Evolutionary conservation across 1,140 invertebrate genomes (phyloP), one percentile per base, ranked within the genome.

Genomic region (Potamilus streckersoni): DNA sequence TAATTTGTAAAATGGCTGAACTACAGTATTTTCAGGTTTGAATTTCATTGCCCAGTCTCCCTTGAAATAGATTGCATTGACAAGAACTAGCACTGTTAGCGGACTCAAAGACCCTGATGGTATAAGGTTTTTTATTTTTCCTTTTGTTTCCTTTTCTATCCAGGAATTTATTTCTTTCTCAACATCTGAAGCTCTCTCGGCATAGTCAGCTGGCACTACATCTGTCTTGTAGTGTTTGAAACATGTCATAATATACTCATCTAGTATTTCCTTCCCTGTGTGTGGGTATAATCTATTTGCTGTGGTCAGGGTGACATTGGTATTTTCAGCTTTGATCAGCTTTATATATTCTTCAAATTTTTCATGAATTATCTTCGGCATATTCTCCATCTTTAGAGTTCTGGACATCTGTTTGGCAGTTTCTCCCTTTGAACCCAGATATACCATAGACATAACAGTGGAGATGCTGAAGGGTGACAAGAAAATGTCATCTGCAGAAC

Each of bases 61-160:
- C 80, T 93, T 94, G 74, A 96, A 96, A 76, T 95, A 95, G 8
- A 95, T 85, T 0, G 94, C 94, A 81, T 94, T 95, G 13, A 94
- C 94, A 17, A 96, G 85, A n/a, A 95, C 92, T 15, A 94, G 86
- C n/a, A 89, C 91, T 0, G 94, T 95, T 0, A 81, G 71, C 0
- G 91, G 79, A 5, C 89, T 2, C 92, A 92, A 11, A 83, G 76
- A 2, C 90, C 82, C n/a, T 86, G 64, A 38, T 8, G 83, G 84
- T 1, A 95, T 81, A 20, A 95, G 91, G 55, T 90, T 86, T 2
- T 86, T 81, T 38, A 95, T 95, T 84, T 93, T 94, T 11, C 91
- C 91, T 64, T 89, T 86, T 0, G 95, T 96, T 71, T 92, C 92
- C 6, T 91, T 77, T 0, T 90, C 88, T 0, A 95, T 93, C 94